Conservation (phyloP, 2,888 invertebrate genomes). For the Rhynchonema sp. region DNA sequence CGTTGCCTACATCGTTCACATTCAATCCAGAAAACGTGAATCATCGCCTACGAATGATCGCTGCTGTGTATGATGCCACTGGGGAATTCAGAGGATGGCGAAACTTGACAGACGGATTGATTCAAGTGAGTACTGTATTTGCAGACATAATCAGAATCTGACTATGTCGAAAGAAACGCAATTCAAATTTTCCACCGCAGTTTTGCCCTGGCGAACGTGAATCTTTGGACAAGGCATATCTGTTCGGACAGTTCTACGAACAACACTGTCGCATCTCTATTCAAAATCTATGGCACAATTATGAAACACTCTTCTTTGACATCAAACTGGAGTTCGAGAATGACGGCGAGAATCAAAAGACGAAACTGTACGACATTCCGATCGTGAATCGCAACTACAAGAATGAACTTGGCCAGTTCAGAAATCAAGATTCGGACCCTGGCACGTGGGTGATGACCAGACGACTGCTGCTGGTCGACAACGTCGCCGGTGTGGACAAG, state of each 20-base stretch:
- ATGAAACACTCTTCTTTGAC: conserved; percentile 34
- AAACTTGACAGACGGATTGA: conserved; percentile 9
- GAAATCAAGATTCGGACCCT: neutral
- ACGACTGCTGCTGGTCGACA: conserved; percentile 46
- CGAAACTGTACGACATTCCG: conserved; percentile 39
- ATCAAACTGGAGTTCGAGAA: conserved; percentile 36
- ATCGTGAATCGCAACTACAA: conserved; percentile 38
- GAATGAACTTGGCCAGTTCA: conserved; percentile 12
- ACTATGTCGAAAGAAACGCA: neutral
- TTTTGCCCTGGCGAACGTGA: conserved; percentile 25
- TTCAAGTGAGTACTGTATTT: neutral
- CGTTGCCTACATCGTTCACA: neutral
- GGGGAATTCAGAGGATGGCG: conserved; percentile 29
- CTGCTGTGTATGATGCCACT: conserved; percentile 24
- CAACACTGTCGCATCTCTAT: conserved; percentile 11
- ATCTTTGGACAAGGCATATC: conserved; percentile 26
- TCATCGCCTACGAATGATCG: conserved; percentile 18
- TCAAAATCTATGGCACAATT: conserved; percentile 7
- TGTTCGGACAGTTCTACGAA: conserved; percentile 29
- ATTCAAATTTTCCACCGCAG: conserved; percentile 15
- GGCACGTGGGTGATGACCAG: neutral
- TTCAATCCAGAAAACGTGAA: neutral
- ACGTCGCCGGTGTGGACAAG: conserved; percentile 30
- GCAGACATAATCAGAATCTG: too few relatives aligned
- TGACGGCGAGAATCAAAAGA: conserved; percentile 26